Percentiles rank a stretch among this genome's conserved stretches.
These are phyloP conservation scores for Tichodroma muraria DNA, from an alignment of 2,113 vertebrate species.

Conservation along the genomic window DNA sequence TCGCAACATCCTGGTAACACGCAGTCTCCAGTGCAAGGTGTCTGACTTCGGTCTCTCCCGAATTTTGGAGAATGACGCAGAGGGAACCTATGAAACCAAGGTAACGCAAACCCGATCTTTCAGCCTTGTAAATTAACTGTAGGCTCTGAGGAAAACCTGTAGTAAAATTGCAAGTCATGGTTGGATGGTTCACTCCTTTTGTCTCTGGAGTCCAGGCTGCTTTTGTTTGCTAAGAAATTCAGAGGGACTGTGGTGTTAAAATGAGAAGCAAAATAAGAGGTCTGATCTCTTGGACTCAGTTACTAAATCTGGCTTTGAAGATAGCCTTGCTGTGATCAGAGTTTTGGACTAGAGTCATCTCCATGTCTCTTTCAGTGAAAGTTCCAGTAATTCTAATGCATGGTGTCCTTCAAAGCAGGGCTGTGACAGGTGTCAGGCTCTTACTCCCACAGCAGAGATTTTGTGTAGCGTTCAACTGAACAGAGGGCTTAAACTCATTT, in stretches of 20 bases:
- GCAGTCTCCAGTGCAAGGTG: conserved; percentile 75
- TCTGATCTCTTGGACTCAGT: background rate
- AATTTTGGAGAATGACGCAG: conserved; percentile 67
- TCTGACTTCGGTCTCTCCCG: conserved; percentile 76
- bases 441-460: background rate
- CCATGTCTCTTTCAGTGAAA: background rate
- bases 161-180: background rate
- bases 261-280: background rate
- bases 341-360: background rate
- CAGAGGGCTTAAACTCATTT: background rate
- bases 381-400: background rate
- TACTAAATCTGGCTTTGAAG: background rate
- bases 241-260: background rate
- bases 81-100: conserved; percentile 78
- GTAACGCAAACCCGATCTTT: background rate
- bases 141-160: background rate
- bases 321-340: background rate
- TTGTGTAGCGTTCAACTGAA: background rate
- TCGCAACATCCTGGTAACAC: conserved; percentile 75
- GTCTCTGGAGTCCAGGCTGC: background rate
- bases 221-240: background rate
- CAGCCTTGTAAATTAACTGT: background rate
- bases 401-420: background rate
- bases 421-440: background rate
- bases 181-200: background rate